phyloP scores from a whole-genome alignment of 2,797 vertebrate genomes.

The Melanotaenia pygmaea region DNA sequence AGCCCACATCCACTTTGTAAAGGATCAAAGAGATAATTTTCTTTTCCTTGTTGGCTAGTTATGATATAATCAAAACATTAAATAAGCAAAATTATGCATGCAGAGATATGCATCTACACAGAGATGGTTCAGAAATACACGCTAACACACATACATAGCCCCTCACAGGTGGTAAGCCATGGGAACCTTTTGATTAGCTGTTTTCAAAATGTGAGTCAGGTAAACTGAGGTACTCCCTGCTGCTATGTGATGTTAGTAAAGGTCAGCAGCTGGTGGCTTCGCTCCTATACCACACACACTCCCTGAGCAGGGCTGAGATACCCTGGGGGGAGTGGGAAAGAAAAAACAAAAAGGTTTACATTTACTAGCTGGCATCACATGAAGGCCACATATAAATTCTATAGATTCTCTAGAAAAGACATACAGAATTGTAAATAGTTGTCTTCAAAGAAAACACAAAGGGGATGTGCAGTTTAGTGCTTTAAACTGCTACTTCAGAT shows the following conservation, averaged over 20 bases:
- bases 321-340: not conserved
- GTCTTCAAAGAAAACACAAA: slow-evolving; percentile 15
- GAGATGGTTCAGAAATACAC: slow-evolving; percentile 22
- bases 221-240: slow-evolving; percentile 65
- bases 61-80: slow-evolving; percentile 43
- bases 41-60: slow-evolving; percentile 53
- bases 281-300: slow-evolving; percentile 34
- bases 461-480: slow-evolving; percentile 18
- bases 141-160: slow-evolving; percentile 22
- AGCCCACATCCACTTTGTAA: slow-evolving; percentile 56
- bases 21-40: slow-evolving; percentile 67
- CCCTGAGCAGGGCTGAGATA: slow-evolving; percentile 40
- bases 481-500: slow-evolving; percentile 2
- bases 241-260: slow-evolving; percentile 68
- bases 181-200: slow-evolving; percentile 74
- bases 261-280: slow-evolving; percentile 75
- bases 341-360: slow-evolving; percentile 19
- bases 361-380: slow-evolving; percentile 35
- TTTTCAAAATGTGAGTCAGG: slow-evolving; percentile 72
- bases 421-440: slow-evolving; percentile 21
- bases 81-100: slow-evolving; percentile 23
- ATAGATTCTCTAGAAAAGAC: slow-evolving; percentile 31
- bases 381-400: slow-evolving; percentile 31
- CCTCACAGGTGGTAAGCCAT: slow-evolving; percentile 64
- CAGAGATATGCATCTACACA: slow-evolving; percentile 18